Evolutionary conservation across 2,888 invertebrate genomes (phyloP).

Genomic region (Zele albiditarsus): DNA sequence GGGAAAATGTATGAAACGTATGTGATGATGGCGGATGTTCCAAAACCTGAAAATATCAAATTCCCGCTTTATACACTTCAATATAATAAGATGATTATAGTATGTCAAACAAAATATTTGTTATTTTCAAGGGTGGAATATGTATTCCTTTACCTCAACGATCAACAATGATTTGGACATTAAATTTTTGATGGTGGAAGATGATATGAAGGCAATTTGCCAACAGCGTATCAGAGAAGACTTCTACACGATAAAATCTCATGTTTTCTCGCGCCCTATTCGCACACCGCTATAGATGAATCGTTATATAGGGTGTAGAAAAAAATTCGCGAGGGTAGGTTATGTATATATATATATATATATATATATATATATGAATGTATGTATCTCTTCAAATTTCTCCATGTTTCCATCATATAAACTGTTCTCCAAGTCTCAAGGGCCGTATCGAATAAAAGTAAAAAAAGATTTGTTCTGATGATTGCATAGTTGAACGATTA

Average conservation of each 20-base stretch:
- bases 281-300: background rate
- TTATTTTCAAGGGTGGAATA: slow-evolving; percentile 8
- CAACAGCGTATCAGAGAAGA: slow-evolving; percentile 45
- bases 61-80: slow-evolving; percentile 10
- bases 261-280: slow-evolving; percentile 14
- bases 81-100: slow-evolving; percentile 19
- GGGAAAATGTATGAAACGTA: slow-evolving; percentile 39
- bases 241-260: slow-evolving; percentile 51
- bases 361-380: background rate
- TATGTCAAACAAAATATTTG: slow-evolving; percentile 11
- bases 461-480: background rate
- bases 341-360: background rate
- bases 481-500: background rate
- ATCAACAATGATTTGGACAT: slow-evolving; percentile 23
- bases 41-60: slow-evolving; percentile 34
- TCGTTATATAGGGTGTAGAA: background rate
- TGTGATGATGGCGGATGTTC: slow-evolving; percentile 37
- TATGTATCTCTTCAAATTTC: slow-evolving; percentile 1
- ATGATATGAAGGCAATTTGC: slow-evolving; percentile 42
- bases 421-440: background rate
- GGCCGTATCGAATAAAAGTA: background rate
- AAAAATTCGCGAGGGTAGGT: slow-evolving; percentile 15
- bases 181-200: slow-evolving; percentile 32
- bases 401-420: slow-evolving; percentile 14
- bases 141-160: slow-evolving; percentile 23